Conservation (phyloP, 2,888 invertebrate species). For the Rhagium mordax region DNA sequence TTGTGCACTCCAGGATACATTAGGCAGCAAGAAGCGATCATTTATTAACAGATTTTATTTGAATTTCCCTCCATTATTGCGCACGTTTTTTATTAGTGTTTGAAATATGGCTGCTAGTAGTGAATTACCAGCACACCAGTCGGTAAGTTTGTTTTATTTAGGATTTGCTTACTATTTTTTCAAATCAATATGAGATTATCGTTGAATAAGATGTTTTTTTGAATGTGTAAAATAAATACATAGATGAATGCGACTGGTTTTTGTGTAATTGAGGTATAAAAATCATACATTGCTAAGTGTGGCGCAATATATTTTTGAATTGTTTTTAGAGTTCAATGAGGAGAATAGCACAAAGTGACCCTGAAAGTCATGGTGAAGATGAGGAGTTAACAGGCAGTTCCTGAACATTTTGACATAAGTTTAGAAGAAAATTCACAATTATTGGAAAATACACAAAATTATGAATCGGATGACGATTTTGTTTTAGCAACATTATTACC, state of each 20-base stretch:
- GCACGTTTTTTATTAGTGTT: too few relatives aligned
- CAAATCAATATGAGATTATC: too few relatives aligned
- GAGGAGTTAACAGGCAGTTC: not conserved
- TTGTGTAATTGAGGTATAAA: not conserved
- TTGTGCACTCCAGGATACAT: too few relatives aligned
- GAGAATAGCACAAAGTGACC: not conserved
- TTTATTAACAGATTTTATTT: too few relatives aligned
- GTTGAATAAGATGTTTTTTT: too few relatives aligned
- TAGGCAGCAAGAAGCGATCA: too few relatives aligned
- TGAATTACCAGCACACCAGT: too few relatives aligned
- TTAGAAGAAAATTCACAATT: not conserved
- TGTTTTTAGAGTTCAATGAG: not conserved
- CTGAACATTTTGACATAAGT: not conserved
- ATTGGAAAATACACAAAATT: not conserved
- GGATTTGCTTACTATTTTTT: too few relatives aligned
- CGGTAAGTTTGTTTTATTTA: too few relatives aligned
- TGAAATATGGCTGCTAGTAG: too few relatives aligned
- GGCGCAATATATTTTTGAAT: not conserved
- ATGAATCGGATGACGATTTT: not conserved
- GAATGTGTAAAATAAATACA: too few relatives aligned
- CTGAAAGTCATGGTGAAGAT: not conserved
- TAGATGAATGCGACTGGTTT: not conserved
- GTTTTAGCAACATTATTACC: not conserved
- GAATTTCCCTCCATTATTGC: too few relatives aligned
- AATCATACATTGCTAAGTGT: not conserved